phyloP scores from a whole-genome alignment of 1,140 invertebrate species.

The Vanessa atalanta region DNA sequence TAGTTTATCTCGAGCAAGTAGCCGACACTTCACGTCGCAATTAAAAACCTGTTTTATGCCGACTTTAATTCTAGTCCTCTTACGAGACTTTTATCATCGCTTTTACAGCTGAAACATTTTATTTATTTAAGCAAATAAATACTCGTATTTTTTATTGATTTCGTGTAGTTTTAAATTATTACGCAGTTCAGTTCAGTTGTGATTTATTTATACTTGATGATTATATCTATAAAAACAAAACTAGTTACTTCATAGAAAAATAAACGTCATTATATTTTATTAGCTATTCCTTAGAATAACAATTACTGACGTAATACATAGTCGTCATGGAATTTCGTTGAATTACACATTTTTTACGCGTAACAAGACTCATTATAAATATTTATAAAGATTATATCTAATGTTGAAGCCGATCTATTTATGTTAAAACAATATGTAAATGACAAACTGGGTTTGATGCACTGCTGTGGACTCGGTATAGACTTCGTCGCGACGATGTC shows the following conservation, averaged over 20 bases:
- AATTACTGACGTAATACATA: too few relatives aligned
- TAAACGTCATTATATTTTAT: too few relatives aligned
- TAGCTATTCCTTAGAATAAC: too few relatives aligned
- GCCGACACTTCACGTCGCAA: neutral
- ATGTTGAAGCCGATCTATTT: neutral
- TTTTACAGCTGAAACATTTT: constrained; percentile 16
- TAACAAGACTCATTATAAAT: too few relatives aligned
- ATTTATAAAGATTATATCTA: constrained; percentile 1
- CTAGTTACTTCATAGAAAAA: too few relatives aligned
- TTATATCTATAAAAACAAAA: too few relatives aligned
- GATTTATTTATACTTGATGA: neutral
- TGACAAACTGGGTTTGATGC: constrained; percentile 9
- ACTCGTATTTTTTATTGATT: neutral
- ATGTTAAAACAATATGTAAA: constrained; percentile 8
- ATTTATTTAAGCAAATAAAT: neutral
- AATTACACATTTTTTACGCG: too few relatives aligned
- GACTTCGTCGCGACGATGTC: constrained; percentile 45
- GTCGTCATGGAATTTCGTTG: too few relatives aligned
- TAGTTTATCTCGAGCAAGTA: constrained; percentile 16
- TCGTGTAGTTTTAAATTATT: neutral
- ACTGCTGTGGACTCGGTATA: constrained; percentile 20
- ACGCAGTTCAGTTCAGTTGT: neutral
- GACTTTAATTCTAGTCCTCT: constrained; percentile 13
- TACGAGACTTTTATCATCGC: constrained; percentile 9
- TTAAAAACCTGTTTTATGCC: constrained; percentile 9